Conservation (phyloP, 2,797 vertebrate genomes). For the Australoheros facetus region DNA sequence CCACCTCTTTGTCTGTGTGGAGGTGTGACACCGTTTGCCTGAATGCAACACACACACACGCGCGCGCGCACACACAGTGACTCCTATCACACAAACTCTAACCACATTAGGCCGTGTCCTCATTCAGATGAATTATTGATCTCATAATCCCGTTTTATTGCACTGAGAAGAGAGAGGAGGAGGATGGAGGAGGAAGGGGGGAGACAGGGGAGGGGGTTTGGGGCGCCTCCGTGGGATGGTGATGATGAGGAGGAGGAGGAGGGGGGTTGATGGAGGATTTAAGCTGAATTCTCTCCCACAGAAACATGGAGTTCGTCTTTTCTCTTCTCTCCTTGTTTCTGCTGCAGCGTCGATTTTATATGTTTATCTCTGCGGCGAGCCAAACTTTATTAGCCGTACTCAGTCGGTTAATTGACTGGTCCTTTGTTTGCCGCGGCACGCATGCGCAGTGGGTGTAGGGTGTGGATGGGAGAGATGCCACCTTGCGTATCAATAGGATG, state of each 20-base stretch:
- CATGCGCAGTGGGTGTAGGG: constrained; percentile 79
- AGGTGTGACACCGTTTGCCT: constrained; percentile 60
- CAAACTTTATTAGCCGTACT: constrained; percentile 53
- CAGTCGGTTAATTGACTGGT: constrained; percentile 50
- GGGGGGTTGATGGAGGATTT: neutral
- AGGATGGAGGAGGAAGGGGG: neutral
- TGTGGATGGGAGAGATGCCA: constrained; percentile 76
- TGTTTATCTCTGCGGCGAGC: constrained; percentile 13
- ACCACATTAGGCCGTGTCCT: constrained; percentile 48
- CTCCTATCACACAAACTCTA: neutral
- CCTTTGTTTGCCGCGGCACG: constrained; percentile 77
- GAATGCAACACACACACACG: constrained; percentile 8
- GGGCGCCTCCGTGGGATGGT: neutral
- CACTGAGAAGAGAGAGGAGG: neutral
- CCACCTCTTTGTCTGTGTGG: constrained; percentile 70
- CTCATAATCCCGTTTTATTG: constrained; percentile 49
- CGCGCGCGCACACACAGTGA: neutral
- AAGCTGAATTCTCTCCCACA: neutral
- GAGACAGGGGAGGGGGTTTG: neutral
- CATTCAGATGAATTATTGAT: constrained; percentile 64
- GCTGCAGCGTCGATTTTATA: neutral
- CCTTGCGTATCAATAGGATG: constrained; percentile 68
- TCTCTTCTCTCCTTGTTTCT: neutral
- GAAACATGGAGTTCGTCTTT: neutral
- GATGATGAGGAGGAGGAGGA: neutral